Evolutionary conservation across 2,888 invertebrate species (phyloP), one percentile per base, ranked within the genome.

Genomic region (Callosobruchus maculatus): DNA sequence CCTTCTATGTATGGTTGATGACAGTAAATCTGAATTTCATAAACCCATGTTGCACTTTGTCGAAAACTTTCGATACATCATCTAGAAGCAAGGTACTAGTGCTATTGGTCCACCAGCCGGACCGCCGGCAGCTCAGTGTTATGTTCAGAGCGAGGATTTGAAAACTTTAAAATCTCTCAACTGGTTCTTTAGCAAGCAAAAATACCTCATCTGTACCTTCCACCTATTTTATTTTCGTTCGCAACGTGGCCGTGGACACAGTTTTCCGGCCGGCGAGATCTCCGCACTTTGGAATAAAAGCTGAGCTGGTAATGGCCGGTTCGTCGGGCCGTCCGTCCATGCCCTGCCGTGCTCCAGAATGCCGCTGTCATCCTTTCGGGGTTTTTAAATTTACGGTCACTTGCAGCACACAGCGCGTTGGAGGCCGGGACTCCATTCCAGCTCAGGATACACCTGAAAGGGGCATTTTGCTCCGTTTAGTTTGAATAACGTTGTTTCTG

Each of bases 211-310:
- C 49, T 49, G 49, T 1, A 18, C 31, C 70, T 67, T 26, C 72
- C 70, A 74, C 68, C 72, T 74, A 71, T 71, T 67, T 70, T 68
- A 21, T 67, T 70, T 70, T 30, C 70, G 68, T 72, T 79, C 78
- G 79, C 76, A 77, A 77, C 74, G 74, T 77, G 76, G 77, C 77
- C 72, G 74, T 78, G 76, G 77, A 77, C 72, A 73, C 79, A 77
- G 76, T 75, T 78, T 74, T 76, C 77, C 72, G 72, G 73, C 72
- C 67, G 71, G 75, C 74, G 77, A 74, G 75, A n/a, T n/a, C n/a
- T n/a, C n/a, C 18, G 49, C 49, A 49, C 49, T 49, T 49, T 49
- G 49, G 71, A 75, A 78, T 78, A 74, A 78, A 78, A 77, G 76
- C 77, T 74, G 76, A 75, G 76, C 77, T 77, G 75, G 77, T 77